phyloP scores from a whole-genome alignment of 2,113 vertebrate genomes.

The Hippocampus mohnikei region DNA sequence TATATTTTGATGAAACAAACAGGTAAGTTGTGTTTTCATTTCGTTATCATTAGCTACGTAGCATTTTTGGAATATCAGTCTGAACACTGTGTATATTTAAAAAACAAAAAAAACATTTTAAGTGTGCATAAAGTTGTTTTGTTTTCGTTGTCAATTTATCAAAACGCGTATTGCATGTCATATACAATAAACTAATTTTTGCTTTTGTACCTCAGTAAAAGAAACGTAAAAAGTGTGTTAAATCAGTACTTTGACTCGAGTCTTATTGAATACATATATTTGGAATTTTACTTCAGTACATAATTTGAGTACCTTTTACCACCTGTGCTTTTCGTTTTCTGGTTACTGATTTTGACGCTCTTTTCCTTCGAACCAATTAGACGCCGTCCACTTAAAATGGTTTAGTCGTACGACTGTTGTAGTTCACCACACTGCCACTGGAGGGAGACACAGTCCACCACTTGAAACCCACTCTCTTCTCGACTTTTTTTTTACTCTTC shows the following conservation, averaged over 20 bases:
- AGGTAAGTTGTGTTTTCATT: too few relatives aligned
- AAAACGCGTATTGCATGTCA: too few relatives aligned
- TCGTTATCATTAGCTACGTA: too few relatives aligned
- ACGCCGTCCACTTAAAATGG: neutral
- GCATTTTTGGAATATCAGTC: too few relatives aligned
- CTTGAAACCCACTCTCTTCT: conserved; percentile 8
- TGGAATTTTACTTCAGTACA: neutral
- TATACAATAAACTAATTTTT: too few relatives aligned
- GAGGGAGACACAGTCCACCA: conserved; percentile 67
- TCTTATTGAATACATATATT: neutral
- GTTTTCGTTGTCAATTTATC: too few relatives aligned
- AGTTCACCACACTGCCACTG: conserved; percentile 15
- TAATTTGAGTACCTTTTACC: neutral
- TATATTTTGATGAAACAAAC: too few relatives aligned
- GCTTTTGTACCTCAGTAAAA: too few relatives aligned
- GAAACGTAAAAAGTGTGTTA: too few relatives aligned
- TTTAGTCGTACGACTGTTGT: neutral
- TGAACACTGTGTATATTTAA: too few relatives aligned
- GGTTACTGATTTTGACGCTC: neutral
- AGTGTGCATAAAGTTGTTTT: too few relatives aligned
- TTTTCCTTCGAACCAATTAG: neutral
- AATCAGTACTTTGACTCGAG: neutral
- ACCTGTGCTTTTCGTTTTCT: neutral
- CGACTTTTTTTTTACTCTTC: neutral
- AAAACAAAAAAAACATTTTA: too few relatives aligned